Evolutionary conservation across 2,113 vertebrate species (phyloP), one percentile per base, ranked within the genome.

Genomic region (Pterocles burchelli): DNA sequence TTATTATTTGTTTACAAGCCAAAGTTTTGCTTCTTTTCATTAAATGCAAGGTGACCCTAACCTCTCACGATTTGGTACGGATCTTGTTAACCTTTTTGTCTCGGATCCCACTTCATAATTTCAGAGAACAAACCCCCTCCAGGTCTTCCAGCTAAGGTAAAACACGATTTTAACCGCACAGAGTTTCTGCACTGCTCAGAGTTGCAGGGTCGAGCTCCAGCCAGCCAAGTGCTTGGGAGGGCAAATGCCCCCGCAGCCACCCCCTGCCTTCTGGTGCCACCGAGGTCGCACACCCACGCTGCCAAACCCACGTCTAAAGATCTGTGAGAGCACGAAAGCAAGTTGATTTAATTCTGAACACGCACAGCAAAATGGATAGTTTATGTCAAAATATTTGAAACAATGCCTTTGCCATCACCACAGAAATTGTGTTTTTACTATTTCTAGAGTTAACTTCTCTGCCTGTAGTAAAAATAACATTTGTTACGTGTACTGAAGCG

Each of bases 401-500:
- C 68, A 51, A 87, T 31, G 66, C 28, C 62, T 80, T 77, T 54
- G 66, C 48, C 34, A 80, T 13, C 52, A 17, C 54, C 58, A 1
- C 2, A 9, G 85, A 82, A 75, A 93, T 8, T 6, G n/a, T 43
- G 46, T 14, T 91, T 81, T 68, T 45, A 38, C 57, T 90, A 5
- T 54, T 71, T 65, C 85, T 76, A 66, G 67, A 90, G 71, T 54
- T 54, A 52, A 63, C 36, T 70, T 59, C 78, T 55, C 72, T 41
- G 81, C 70, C 73, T 51, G 90, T 49, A 67, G 72, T 88, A 96
- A 93, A 97, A 97, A 76, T 94, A 97, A 68, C 59, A 0, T 70
- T 80, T 66, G 92, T 83, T 86, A 62, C 48, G 10, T 90, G 96
- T 57, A n/a, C 55, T 17, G 48, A 74, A 87, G 84, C 1, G 16